Conservation (phyloP, 2,888 invertebrate genomes). For the Loripinus fragilis region DNA sequence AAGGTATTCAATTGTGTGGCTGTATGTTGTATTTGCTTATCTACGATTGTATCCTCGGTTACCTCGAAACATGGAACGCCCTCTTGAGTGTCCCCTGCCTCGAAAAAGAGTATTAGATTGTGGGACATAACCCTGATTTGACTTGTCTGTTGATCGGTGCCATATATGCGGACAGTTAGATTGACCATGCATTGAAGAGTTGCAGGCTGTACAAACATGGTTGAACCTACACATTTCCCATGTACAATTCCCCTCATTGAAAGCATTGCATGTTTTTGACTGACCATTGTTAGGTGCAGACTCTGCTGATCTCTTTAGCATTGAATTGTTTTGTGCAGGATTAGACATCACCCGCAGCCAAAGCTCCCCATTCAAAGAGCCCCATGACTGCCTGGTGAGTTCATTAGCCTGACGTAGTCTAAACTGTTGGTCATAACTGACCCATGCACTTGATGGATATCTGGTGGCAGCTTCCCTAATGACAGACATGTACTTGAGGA, state of each 20-base stretch:
- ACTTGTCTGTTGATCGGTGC: too few relatives aligned
- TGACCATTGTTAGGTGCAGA: background rate
- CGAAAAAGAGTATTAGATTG: too few relatives aligned
- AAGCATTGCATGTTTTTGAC: conserved; percentile 41
- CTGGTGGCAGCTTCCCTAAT: conserved; percentile 1
- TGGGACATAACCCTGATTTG: too few relatives aligned
- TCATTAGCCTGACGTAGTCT: conserved; percentile 23
- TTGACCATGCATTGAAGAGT: conserved; percentile 12
- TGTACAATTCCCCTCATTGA: conserved; percentile 22
- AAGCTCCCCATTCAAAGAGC: conserved; percentile 21
- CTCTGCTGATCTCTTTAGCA: background rate
- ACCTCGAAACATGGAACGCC: too few relatives aligned
- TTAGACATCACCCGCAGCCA: conserved; percentile 20
- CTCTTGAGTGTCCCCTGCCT: too few relatives aligned
- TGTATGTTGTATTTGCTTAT: too few relatives aligned
- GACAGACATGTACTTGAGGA: conserved; percentile 9
- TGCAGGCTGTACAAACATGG: background rate
- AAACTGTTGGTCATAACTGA: conserved; percentile 24
- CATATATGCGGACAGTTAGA: conserved; percentile 23
- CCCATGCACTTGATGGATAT: background rate
- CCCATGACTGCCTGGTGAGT: conserved; percentile 9
- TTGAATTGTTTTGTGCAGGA: background rate
- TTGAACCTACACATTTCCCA: background rate
- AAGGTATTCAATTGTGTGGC: too few relatives aligned
- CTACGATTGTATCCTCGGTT: too few relatives aligned